A percentile compares a stretch with the other conserved stretches of the same genome.
Evolutionary conservation across 2,797 vertebrate genomes (phyloP).

Genomic region (Phalloptychus januarius): DNA sequence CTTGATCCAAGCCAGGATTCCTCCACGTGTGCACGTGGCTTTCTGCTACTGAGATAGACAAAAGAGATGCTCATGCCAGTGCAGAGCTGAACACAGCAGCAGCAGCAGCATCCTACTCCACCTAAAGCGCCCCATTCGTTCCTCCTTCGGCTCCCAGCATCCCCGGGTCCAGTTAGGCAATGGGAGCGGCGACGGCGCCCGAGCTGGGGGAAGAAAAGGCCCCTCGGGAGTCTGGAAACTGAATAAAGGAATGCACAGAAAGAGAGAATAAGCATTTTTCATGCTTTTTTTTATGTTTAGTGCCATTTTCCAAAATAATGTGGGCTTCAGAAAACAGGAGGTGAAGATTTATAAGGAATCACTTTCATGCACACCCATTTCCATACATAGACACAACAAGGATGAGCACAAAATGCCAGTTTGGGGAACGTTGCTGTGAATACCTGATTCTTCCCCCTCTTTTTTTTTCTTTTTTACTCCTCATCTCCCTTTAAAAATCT

Average conservation of each 20-base stretch:
- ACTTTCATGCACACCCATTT: constrained; percentile 29
- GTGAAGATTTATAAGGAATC: constrained; percentile 92
- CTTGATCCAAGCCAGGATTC: constrained; percentile 81
- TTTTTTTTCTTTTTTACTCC: constrained; percentile 83
- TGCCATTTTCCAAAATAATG: constrained; percentile 95
- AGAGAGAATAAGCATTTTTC: constrained; percentile 85
- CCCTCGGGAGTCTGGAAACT: constrained; percentile 93
- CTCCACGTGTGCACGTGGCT: constrained; percentile 71
- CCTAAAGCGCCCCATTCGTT: constrained; percentile 76
- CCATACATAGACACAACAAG: constrained; percentile 30
- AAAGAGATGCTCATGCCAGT: constrained; percentile 82
- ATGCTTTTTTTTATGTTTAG: constrained; percentile 82
- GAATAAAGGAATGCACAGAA: constrained; percentile 88
- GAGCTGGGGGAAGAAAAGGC: constrained; percentile 81
- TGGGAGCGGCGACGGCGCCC: constrained; percentile 60
- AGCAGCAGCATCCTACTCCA: constrained; percentile 65
- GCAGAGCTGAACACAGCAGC: constrained; percentile 60
- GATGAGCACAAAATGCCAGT: constrained; percentile 67
- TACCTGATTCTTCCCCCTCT: constrained; percentile 96
- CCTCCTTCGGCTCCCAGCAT: constrained; percentile 67
- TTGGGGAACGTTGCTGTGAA: constrained; percentile 92
- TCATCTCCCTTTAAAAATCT: constrained; percentile 99
- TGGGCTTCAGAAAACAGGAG: constrained; percentile 87
- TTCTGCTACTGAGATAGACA: constrained; percentile 79
- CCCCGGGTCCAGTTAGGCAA: constrained; percentile 72